These are phyloP conservation scores for Pelusios castaneus DNA, from an alignment of 2,113 vertebrate genomes.

Conservation along the genomic window DNA sequence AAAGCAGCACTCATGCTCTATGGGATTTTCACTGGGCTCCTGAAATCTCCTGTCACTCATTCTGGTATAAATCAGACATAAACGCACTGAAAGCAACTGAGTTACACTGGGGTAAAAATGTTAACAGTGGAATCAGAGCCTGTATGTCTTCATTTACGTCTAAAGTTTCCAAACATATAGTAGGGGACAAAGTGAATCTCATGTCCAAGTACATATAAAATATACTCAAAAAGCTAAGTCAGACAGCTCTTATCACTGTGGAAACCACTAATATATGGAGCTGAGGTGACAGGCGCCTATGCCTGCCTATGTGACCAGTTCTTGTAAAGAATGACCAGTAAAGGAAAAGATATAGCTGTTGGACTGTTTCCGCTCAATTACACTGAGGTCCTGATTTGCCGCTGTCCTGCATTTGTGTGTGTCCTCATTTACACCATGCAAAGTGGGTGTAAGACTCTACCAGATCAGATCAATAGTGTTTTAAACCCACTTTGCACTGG, in stretches of 20 bases:
- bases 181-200: accelerated
- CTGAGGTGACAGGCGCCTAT: accelerated
- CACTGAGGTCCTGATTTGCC: neutral
- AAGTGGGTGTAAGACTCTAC: accelerated
- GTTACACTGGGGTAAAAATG: neutral
- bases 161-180: neutral
- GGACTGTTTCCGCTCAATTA: neutral
- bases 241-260: no score
- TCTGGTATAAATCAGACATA: neutral
- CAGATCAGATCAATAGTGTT: neutral
- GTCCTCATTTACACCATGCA: accelerated
- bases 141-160: neutral
- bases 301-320: accelerated
- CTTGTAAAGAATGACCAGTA: accelerated
- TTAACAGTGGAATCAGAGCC: neutral
- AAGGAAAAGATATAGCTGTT: neutral
- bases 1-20: accelerated
- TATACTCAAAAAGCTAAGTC: neutral
- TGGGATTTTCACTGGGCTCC: neutral
- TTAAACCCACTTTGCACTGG: neutral
- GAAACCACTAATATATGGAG: neutral
- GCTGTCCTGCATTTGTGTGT: neutral
- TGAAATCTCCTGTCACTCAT: neutral
- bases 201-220: neutral
- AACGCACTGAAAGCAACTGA: neutral